Base-by-base conservation (phyloP, 2,888 invertebrate species). In the Dryococelus australis region DNA sequence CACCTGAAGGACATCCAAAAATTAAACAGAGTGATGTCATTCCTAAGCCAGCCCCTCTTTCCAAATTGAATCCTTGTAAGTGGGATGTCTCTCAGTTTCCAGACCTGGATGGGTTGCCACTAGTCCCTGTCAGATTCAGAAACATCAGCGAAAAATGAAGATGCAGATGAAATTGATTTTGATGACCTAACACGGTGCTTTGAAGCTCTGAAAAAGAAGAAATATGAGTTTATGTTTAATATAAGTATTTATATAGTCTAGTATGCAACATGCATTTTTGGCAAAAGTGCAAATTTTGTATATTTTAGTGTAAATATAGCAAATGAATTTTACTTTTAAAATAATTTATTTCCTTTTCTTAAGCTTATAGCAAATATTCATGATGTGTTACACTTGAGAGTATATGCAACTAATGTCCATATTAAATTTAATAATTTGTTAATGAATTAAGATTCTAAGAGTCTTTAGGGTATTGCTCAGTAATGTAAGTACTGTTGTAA, bases 171-270 rank as follows among this genome's bases (percentile, higher is more conserved):
- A 89, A 97, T 98, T 87, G 98, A 98, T 92, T 99, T 99, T 92
- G 98, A 99, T 92, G 98, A 99, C 92, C 94, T 99, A 87, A 97
- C 98, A 89, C 95, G 96, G 90, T 94, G 99, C 89, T 99, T 99
- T 92, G 98, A 98, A 91, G 97, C 97, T 91, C 94, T 98, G 89
- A 98, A 98, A 92, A 97, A 96, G 92, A 95, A 95, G 91, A 96
- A 96, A 92, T 96, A 94, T 93, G 12, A 65, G 65, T n/a, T n/a
- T 65, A 65, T 20, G n/a, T 20, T 20, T 65, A 65, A 65, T n/a
- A 16, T n/a, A 65, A 20, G n/a, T 65, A 65, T 65, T 65, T 65
- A 65, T n/a, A 16, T 65, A n/a, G 0, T 24, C 24, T 24, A 10
- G n/a, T n/a, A 65, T 16, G 65, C n/a, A 65, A 24, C 65, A 24